Base-by-base conservation (phyloP, 2,113 vertebrate species). In the Tympanuchus pallidicinctus region DNA sequence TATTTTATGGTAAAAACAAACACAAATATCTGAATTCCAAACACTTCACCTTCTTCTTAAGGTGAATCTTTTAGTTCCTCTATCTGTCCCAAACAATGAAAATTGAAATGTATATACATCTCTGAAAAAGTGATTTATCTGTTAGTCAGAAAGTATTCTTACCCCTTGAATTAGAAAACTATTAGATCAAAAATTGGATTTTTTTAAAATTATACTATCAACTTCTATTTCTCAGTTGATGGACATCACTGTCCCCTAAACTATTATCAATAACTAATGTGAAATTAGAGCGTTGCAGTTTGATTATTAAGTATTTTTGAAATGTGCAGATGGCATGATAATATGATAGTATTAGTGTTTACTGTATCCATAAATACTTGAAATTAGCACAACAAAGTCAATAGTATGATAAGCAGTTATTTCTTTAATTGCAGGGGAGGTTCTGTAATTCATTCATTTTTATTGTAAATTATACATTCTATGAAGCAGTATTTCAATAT, bases 321-420 rank as follows among this genome's bases (percentile, higher is more conserved):
- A 48, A 48, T 48, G 47, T 12, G 6, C 22, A 48, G 21, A 48
- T 48, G 47, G 47, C 21, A 48, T 48, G 22, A 48, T 48, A 48
- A 2, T 4, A 6, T 30, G 0, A 0, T 75, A 8, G 43, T 16
- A 59, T 89, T n/a, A 25, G 3, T 74, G 43, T 63, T 34, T 70
- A 7, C 65, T 63, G 24, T 57, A 40, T 66, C 65, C 8, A 54
- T 24, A 60, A 82, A 24, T 11, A n/a, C 25, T 52, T 91, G 36
- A 57, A 80, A 70, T 65, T 83, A 66, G 14, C 70, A 59, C 4
- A 83, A 7, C 3, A 84, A 84, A 84, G 40, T 74, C 30, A 74
- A 6, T 18, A 34, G 13, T 45, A 36, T 30, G 7, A 36, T 63
- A 59, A 84, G 45, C 43, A 90, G 34, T 45, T 78, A 32, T 61